Conservation (phyloP, 2,797 vertebrate species). For the Chelonia mydas region DNA sequence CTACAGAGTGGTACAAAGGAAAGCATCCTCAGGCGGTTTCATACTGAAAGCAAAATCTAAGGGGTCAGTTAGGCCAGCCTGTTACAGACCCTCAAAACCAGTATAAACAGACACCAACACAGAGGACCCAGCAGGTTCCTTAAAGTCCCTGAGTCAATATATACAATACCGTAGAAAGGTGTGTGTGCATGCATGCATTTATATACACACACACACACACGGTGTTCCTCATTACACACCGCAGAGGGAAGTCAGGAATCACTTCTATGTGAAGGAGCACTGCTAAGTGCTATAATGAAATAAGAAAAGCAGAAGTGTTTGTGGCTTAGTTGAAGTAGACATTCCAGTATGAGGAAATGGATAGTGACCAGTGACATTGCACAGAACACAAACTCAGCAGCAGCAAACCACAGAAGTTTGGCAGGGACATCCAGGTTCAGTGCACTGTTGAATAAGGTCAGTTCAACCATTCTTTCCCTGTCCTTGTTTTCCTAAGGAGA, state of each 20-base stretch:
- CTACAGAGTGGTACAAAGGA: background rate
- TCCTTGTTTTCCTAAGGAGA: background rate
- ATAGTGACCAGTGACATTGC: background rate
- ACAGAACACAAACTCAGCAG: background rate
- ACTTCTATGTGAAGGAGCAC: background rate
- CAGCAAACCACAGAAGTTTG: conserved; percentile 2
- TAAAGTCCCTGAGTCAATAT: fast-evolving
- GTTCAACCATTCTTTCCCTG: background rate
- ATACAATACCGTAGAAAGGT: background rate
- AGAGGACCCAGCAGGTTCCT: background rate
- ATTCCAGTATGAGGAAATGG: background rate
- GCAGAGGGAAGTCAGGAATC: background rate
- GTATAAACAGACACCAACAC: fast-evolving
- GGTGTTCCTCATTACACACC: background rate
- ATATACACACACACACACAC: too few relatives aligned
- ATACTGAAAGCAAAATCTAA: background rate
- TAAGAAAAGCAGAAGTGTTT: background rate
- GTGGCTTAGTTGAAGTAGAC: background rate
- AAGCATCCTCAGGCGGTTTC: background rate
- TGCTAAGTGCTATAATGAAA: background rate
- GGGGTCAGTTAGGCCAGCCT: background rate
- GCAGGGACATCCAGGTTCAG: background rate
- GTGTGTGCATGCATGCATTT: too few relatives aligned
- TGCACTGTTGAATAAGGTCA: background rate
- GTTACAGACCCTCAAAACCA: background rate